phyloP scores from a whole-genome alignment of 1,140 invertebrate species.

The Drosophila asahinai region DNA sequence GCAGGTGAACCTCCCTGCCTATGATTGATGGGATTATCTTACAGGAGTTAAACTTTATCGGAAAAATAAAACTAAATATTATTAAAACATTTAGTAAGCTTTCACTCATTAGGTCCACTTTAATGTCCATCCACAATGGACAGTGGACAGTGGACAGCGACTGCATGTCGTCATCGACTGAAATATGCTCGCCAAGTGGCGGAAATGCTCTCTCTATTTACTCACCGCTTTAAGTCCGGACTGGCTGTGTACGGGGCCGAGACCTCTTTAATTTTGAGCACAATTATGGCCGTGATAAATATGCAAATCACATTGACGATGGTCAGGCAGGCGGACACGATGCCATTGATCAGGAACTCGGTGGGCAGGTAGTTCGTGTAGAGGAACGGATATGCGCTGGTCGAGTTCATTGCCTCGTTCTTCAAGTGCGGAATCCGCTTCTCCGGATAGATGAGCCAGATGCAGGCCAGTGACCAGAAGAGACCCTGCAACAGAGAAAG shows the following conservation, averaged over 20 bases:
- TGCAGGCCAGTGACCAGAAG: conserved; percentile 90
- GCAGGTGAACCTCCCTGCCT: not conserved
- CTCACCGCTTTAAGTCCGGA: conserved; percentile 89
- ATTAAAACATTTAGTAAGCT: not conserved
- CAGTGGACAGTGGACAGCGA: not conserved
- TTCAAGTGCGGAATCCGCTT: conserved; percentile 89
- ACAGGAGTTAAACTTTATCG: too few species aligned
- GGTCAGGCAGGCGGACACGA: conserved; percentile 92
- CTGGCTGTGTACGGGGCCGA: conserved; percentile 92
- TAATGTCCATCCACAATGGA: conserved; percentile 3
- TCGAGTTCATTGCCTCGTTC: conserved; percentile 88
- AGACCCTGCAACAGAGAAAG: conserved; percentile 87
- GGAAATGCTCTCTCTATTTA: conserved; percentile 17
- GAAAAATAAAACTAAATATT: too few species aligned
- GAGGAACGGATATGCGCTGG: conserved; percentile 88
- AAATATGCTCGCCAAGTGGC: conserved; percentile 14
- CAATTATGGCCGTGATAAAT: conserved; percentile 92
- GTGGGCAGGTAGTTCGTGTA: conserved; percentile 90
- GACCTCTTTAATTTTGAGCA: conserved; percentile 95
- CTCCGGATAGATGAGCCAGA: conserved; percentile 89
- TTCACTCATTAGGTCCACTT: conserved; percentile 4
- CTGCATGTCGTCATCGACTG: conserved; percentile 38
- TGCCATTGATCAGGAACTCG: conserved; percentile 92
- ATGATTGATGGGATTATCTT: conserved; percentile 1
- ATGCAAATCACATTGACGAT: conserved; percentile 94